Base-by-base conservation (phyloP, 2,888 invertebrate genomes). In the Amaurobius ferox region DNA sequence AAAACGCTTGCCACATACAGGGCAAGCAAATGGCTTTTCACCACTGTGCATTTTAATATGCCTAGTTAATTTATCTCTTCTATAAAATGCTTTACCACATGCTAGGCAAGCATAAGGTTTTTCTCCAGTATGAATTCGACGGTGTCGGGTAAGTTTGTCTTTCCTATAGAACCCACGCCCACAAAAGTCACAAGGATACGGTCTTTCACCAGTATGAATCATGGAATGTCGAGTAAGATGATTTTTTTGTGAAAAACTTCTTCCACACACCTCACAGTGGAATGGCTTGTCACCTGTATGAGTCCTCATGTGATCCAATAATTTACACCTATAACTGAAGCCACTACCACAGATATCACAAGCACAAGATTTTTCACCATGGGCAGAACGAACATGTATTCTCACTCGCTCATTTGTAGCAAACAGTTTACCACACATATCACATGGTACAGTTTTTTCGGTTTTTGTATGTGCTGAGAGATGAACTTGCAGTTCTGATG, bases 201-300 rank as follows among this genome's bases (percentile, higher is more conserved):
- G 89, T 28, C 89, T 64, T 79, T 89, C 89, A 28, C 89, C 89
- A 40, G 89, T 89, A 66, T 89, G 89, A 40, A 89, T 89, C 89
- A 89, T 89, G 74, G 89, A 88, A 80, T 89, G 89, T 39, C 89
- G 88, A 44, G 89, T 88, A 28, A 89, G 79, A 79, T 89, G 89
- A 78, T 89, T 89, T 87, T 89, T 89, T 83, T 89, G 89, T 11
- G 89, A 89, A 79, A 89, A 89, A 62, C 89, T 88, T 26, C 89
- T 78, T 11, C 89, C 89, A 83, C 89, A 89, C 9, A 88, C 88
- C 39, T 89, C 89, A 83, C 89, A 89, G 48, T 89, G 89, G 79
- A 89, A 89, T 62, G 89, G 89, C 74, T 89, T 89, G 64, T 89
- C 89, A 32, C 89, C 89, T 62, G 89, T 89, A 62, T 89, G 89